These are phyloP conservation scores for Piscicola geometra DNA, from an alignment of 2,888 invertebrate genomes.

Conservation along the genomic window DNA sequence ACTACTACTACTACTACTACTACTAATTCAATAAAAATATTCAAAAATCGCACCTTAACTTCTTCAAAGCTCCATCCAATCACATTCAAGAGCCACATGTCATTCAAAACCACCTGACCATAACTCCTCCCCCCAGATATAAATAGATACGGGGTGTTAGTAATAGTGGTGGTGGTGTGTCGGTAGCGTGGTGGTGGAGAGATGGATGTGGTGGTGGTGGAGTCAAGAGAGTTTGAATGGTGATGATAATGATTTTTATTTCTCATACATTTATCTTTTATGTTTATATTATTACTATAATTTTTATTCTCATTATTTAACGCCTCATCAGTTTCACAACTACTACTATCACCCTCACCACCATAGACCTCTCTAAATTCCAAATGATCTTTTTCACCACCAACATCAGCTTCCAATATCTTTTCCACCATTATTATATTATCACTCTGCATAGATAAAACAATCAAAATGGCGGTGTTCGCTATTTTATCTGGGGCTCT, in stretches of 20 bases:
- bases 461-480: neutral
- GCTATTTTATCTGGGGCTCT: neutral
- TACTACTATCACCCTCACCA: neutral
- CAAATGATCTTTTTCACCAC: neutral
- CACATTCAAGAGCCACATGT: neutral
- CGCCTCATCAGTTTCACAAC: too few relatives aligned
- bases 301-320: too few relatives aligned
- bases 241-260: too few relatives aligned
- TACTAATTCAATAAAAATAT: too few relatives aligned
- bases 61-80: neutral
- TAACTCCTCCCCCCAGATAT: neutral
- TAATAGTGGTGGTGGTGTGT: neutral
- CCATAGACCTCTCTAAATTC: neutral
- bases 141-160: neutral
- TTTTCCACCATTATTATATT: neutral
- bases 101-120: neutral
- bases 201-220: too few relatives aligned
- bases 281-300: too few relatives aligned
- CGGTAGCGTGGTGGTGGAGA: neutral
- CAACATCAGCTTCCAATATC: neutral
- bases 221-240: too few relatives aligned
- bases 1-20: too few relatives aligned
- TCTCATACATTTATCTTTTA: neutral
- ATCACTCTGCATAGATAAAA: neutral
- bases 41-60: neutral